phyloP scores from a whole-genome alignment of 1,140 invertebrate genomes.

The Cylas formicarius region DNA sequence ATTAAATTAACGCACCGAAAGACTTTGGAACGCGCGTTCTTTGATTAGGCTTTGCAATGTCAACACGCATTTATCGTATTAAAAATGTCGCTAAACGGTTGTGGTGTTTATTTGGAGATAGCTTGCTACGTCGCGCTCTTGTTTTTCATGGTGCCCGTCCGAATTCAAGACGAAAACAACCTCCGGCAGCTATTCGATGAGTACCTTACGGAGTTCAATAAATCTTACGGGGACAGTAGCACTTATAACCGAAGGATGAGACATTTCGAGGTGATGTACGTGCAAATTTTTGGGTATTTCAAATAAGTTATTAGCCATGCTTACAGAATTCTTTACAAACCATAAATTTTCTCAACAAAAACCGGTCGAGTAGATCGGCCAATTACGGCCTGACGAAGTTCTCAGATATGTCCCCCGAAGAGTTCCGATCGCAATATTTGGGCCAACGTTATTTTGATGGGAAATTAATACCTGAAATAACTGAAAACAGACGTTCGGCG shows the following conservation, averaged over 20 bases:
- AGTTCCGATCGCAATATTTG: slow-evolving; percentile 50
- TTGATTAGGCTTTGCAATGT: no score
- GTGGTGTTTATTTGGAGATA: slow-evolving; percentile 11
- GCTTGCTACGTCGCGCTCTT: slow-evolving; percentile 39
- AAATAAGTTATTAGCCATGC: slow-evolving; percentile 14
- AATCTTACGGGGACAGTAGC: slow-evolving; percentile 53
- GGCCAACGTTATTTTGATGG: slow-evolving; percentile 1
- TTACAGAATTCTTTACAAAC: slow-evolving; percentile 25
- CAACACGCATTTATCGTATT: no score
- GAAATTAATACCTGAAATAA: slow-evolving; percentile 6
- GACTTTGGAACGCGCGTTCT: no score
- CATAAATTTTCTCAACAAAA: slow-evolving; percentile 55
- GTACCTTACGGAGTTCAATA: slow-evolving; percentile 59
- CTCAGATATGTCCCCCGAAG: slow-evolving; percentile 65
- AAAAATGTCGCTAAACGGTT: no score
- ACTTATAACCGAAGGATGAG: slow-evolving; percentile 54
- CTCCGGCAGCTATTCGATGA: slow-evolving; percentile 49
- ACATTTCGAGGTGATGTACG: slow-evolving; percentile 61
- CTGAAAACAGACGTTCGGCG: slow-evolving; percentile 3
- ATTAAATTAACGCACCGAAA: no score
- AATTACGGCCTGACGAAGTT: slow-evolving; percentile 65
- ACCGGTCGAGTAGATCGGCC: slow-evolving; percentile 49
- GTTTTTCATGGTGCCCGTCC: slow-evolving; percentile 48
- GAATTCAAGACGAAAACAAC: slow-evolving; percentile 31
- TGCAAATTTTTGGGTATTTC: slow-evolving; percentile 1